Percentiles rank a stretch among this genome's conserved stretches.
Conservation (phyloP, 1,140 invertebrate species). For the Calycopis cecrops region DNA sequence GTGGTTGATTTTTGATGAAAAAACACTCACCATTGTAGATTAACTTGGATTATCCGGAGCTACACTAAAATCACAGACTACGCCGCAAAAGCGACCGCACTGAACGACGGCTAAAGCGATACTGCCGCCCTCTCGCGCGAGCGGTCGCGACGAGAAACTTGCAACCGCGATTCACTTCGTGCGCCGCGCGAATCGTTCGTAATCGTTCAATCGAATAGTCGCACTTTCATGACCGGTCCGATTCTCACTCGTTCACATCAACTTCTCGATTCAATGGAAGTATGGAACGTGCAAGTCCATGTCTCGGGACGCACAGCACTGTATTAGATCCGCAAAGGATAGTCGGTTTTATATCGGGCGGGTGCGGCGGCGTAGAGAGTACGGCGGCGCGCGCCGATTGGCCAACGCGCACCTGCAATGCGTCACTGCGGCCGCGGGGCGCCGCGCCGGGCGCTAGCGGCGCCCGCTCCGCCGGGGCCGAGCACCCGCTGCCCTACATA, state of each 20-base stretch:
- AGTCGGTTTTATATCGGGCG: slow-evolving; percentile 73
- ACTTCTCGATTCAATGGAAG: slow-evolving; percentile 46
- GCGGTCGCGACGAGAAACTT: slow-evolving; percentile 67
- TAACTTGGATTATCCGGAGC: slow-evolving; percentile 75
- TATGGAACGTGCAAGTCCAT: slow-evolving; percentile 65
- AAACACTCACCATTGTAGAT: slow-evolving; percentile 78
- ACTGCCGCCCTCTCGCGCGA: slow-evolving; percentile 75
- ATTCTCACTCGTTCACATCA: slow-evolving; percentile 45
- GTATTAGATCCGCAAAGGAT: slow-evolving; percentile 70
- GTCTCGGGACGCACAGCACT: slow-evolving; percentile 67
- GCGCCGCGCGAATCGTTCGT: slow-evolving; percentile 63
- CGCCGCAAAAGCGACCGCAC: slow-evolving; percentile 72
- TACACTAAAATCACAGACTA: slow-evolving; percentile 75
- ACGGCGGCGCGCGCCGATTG: slow-evolving; percentile 79
- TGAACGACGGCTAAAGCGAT: slow-evolving; percentile 73
- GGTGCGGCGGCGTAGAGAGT: slow-evolving; percentile 77
- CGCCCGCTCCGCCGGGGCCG: slow-evolving; percentile 21
- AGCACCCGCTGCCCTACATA: slow-evolving; percentile 21
- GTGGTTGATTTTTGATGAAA: slow-evolving; percentile 59
- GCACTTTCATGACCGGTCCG: slow-evolving; percentile 60
- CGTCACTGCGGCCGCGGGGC: slow-evolving; percentile 77
- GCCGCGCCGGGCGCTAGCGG: slow-evolving; percentile 32
- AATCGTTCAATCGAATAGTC: slow-evolving; percentile 63
- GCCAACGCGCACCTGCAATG: slow-evolving; percentile 87
- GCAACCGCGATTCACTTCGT: slow-evolving; percentile 61